A percentile compares a stretch with the other conserved stretches of the same genome.
Conservation (phyloP, 2,888 invertebrate species). For the Ganaspis brasiliensis region DNA sequence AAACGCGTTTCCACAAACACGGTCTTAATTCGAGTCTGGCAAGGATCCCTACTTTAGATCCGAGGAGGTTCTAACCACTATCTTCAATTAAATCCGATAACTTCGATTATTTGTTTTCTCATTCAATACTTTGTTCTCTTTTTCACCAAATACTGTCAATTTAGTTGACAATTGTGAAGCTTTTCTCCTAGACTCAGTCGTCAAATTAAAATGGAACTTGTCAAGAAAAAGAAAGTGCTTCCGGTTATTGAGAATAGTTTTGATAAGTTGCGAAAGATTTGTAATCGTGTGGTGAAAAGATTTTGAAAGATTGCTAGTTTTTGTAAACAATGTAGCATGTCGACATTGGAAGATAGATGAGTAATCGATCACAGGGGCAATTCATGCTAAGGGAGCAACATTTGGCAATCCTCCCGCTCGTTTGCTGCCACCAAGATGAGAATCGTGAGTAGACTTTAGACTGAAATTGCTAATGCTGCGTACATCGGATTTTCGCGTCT, state of each 20-base stretch:
- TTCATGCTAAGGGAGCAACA: conserved; percentile 58
- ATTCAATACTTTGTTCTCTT: no score
- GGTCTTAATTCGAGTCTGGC: conserved; percentile 71
- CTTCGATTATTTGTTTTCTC: not conserved
- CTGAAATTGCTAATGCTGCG: conserved; percentile 60
- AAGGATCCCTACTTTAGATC: conserved; percentile 52
- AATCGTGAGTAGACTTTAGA: conserved; percentile 64
- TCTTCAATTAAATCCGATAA: not conserved
- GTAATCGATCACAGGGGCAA: conserved; percentile 61
- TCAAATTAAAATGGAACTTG: no score
- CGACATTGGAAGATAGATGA: conserved; percentile 61
- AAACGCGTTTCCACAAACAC: conserved; percentile 71
- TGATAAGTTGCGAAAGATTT: no score
- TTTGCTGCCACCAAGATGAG: conserved; percentile 62
- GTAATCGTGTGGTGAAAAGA: no score
- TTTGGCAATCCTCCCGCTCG: conserved; percentile 63
- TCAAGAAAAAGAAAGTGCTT: no score
- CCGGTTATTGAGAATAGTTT: no score
- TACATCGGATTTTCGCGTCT: conserved; percentile 34
- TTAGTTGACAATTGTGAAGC: no score
- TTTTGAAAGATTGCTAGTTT: conserved; percentile 1
- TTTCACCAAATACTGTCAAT: no score
- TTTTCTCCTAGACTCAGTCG: no score
- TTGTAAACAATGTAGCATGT: conserved; percentile 59
- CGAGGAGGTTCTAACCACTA: not conserved